Evolutionary conservation across 2,888 invertebrate species (phyloP), one percentile per base, ranked within the genome.

Genomic region (Amblyjoppa proteus): DNA sequence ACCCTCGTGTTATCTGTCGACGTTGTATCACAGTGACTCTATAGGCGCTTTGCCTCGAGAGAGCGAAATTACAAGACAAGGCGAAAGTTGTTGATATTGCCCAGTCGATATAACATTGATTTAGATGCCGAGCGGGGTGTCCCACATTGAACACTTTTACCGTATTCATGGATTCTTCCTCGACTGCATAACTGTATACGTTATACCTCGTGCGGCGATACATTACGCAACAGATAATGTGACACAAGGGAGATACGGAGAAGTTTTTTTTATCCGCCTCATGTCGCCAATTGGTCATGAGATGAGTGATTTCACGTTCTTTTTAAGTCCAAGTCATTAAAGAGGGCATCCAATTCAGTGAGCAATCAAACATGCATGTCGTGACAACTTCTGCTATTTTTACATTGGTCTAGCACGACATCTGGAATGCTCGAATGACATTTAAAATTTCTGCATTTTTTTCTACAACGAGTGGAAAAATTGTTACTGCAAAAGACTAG

Each of bases 1-100:
- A n/a, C 51, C 61, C 83, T 85, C 80, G 79, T 79, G 82, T 79
- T 76, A 85, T 85, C 75, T n/a, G 56, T 76, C 61, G 49, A 79
- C 76, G 71, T 73, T 16, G 49, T 34, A n/a, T 69, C 16, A 16
- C 4, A 49, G 28, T 38, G 25, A 25, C 74, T 69, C 69, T 34
- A 41, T 0, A 25, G 16, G 53, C 70, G 64, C 49, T 71, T 70
- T 78, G 41, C 58, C 61, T 11, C 0, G 16, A 1, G 28, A 7
- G 34, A 64, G 64, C 31, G 16, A 64, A 31, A 69, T 45, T 49
- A 25, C 11, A 20, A 7, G n/a, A 13, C 28, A 11, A 11, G 25
- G 13, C 28, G n/a, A 31, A 16, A 64, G 6, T 31, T 34, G 64
- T 64, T 64, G 45, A 13, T 16, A 49, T 49, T 16, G 16, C 16